These are phyloP conservation scores for Lindbergichthys nudifrons DNA, from an alignment of 2,797 vertebrate species.

Conservation along the genomic window DNA sequence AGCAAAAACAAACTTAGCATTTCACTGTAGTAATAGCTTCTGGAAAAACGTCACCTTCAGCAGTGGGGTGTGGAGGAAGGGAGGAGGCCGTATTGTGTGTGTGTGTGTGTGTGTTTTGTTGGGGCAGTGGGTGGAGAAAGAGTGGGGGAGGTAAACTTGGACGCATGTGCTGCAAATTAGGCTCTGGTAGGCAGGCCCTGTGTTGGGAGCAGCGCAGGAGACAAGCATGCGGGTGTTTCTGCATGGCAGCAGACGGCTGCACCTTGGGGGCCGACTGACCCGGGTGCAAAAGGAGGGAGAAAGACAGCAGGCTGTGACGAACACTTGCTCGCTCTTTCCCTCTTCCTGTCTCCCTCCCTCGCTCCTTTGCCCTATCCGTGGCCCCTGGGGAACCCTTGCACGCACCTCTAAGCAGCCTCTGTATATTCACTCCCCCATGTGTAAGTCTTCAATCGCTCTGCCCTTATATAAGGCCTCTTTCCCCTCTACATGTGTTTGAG, in stretches of 20 bases:
- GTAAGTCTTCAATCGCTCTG: constrained; percentile 53
- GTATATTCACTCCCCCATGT: constrained; percentile 66
- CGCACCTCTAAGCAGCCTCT: constrained; percentile 74
- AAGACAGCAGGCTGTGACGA: constrained; percentile 52
- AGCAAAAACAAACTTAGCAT: constrained; percentile 73
- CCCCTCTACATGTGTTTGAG: constrained; percentile 66
- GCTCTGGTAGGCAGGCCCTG: constrained; percentile 49
- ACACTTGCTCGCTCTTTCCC: constrained; percentile 43
- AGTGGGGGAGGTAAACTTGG: constrained; percentile 50
- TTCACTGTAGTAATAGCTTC: constrained; percentile 63
- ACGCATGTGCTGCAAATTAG: constrained; percentile 78
- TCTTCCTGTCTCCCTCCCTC: constrained; percentile 41
- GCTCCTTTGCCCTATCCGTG: constrained; percentile 48
- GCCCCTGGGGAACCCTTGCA: constrained; percentile 69
- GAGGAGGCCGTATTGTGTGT: constrained; percentile 26
- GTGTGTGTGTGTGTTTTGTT: constrained; percentile 15
- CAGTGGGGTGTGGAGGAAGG: constrained; percentile 42
- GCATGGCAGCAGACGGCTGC: constrained; percentile 68
- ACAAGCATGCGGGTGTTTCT: constrained; percentile 67
- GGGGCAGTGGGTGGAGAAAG: constrained; percentile 33
- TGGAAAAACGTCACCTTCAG: constrained; percentile 74
- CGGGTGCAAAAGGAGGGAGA: constrained; percentile 53
- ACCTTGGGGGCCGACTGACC: constrained; percentile 69
- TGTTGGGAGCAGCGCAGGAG: constrained; percentile 52
- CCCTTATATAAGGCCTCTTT: constrained; percentile 69